Conservation (phyloP, 2,113 vertebrate genomes). For the Plotosus lineatus region DNA sequence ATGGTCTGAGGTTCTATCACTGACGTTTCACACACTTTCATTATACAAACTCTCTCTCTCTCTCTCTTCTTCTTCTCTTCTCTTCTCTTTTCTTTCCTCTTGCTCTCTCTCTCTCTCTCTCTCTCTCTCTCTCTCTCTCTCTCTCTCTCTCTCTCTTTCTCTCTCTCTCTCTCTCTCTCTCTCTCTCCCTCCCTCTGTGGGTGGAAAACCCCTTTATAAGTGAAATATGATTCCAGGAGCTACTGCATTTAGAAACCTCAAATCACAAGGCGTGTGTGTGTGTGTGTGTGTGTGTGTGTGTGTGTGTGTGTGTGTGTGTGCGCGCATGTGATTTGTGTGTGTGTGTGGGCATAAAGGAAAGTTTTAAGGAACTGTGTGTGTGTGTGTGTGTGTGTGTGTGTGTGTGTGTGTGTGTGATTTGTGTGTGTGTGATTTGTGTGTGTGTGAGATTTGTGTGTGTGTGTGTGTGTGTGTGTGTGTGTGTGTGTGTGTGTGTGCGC, state of each 20-base stretch:
- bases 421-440: no score
- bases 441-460: constrained; percentile 27
- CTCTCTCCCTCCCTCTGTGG: not conserved
- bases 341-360: constrained; percentile 20
- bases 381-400: constrained; percentile 9
- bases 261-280: constrained; percentile 10
- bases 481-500: constrained; percentile 30
- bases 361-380: not conserved
- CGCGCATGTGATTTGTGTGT: no score
- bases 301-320: constrained; percentile 24
- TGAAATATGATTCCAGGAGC: constrained; percentile 15
- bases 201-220: constrained; percentile 7
- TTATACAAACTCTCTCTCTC: not conserved
- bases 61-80: no score
- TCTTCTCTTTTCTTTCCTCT: not conserved
- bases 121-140: not conserved
- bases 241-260: constrained; percentile 22
- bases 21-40: not conserved
- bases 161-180: not conserved
- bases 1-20: not conserved
- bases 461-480: constrained; percentile 21
- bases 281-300: constrained; percentile 17
- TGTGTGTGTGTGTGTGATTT: no score
- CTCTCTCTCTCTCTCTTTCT: no score
- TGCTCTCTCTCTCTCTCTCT: not conserved